Percentiles rank a stretch among this genome's conserved stretches.
These are phyloP conservation scores for Apteryx mantelli DNA, from an alignment of 2,113 vertebrate genomes.

Conservation along the genomic window DNA sequence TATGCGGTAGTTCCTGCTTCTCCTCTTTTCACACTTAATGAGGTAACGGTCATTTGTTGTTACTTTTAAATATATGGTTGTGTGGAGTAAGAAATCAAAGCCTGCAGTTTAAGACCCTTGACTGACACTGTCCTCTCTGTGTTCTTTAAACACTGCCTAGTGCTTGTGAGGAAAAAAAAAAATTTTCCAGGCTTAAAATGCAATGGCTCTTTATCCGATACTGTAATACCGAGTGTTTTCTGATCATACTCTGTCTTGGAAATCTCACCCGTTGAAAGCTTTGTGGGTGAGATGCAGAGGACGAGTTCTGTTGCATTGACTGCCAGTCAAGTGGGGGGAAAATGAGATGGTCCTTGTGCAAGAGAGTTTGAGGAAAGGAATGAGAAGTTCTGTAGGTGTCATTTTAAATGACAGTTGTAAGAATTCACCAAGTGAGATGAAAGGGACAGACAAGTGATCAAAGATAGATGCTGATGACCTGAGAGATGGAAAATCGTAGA, in stretches of 20 bases:
- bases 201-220: background rate
- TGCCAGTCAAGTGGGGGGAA: too few species aligned
- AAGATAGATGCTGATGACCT: fast-evolving
- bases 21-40: background rate
- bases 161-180: background rate
- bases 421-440: fast-evolving
- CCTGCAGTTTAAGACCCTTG: background rate
- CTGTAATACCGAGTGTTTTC: fast-evolving
- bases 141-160: background rate
- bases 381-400: background rate
- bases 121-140: fast-evolving
- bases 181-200: background rate
- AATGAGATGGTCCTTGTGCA: background rate
- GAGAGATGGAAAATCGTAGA: background rate
- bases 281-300: background rate
- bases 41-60: background rate
- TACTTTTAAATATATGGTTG: background rate
- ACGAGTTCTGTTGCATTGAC: too few species aligned
- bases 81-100: background rate
- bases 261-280: background rate
- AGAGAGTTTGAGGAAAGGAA: background rate
- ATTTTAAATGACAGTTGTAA: fast-evolving
- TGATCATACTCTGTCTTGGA: background rate
- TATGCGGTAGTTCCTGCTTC: background rate
- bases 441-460: background rate